Percentiles rank a stretch among this genome's conserved stretches.
Evolutionary conservation across 2,888 invertebrate species (phyloP).

Genomic region (Monoplex corrugatus): DNA sequence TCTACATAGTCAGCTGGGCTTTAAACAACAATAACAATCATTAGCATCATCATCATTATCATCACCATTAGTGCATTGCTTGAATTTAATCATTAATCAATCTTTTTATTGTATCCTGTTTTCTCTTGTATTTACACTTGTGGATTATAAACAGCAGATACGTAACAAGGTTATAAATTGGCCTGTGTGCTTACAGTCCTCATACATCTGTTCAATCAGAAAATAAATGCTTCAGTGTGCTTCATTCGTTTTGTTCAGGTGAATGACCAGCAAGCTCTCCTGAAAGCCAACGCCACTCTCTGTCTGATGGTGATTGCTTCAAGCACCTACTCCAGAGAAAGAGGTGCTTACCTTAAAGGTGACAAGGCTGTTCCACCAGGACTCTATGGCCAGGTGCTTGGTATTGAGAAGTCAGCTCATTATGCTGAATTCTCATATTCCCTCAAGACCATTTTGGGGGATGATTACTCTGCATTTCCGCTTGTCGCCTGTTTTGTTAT

Average conservation of each 20-base stretch:
- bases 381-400: not conserved
- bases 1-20: too few species aligned
- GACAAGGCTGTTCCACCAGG: not conserved
- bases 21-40: too few species aligned
- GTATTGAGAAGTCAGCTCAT: not conserved
- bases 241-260: conserved; percentile 8
- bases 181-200: too few species aligned
- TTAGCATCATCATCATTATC: too few species aligned
- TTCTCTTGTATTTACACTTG: too few species aligned
- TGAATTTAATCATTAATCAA: too few species aligned
- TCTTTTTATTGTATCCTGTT: too few species aligned
- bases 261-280: conserved; percentile 11
- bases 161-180: too few species aligned
- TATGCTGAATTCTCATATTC: conserved; percentile 23
- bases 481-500: not conserved
- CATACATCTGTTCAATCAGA: too few species aligned
- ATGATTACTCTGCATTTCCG: conserved; percentile 16
- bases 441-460: conserved; percentile 33
- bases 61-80: too few species aligned
- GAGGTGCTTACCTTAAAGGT: conserved; percentile 17
- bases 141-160: too few species aligned
- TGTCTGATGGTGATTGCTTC: conserved; percentile 29
- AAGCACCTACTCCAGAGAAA: conserved; percentile 7
- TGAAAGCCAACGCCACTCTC: conserved; percentile 11
- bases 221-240: too few species aligned